Percentiles rank a stretch among this genome's conserved stretches.
These are phyloP conservation scores for Oegoconia quadripuncta DNA, from an alignment of 2,888 invertebrate genomes.

Conservation along the genomic window DNA sequence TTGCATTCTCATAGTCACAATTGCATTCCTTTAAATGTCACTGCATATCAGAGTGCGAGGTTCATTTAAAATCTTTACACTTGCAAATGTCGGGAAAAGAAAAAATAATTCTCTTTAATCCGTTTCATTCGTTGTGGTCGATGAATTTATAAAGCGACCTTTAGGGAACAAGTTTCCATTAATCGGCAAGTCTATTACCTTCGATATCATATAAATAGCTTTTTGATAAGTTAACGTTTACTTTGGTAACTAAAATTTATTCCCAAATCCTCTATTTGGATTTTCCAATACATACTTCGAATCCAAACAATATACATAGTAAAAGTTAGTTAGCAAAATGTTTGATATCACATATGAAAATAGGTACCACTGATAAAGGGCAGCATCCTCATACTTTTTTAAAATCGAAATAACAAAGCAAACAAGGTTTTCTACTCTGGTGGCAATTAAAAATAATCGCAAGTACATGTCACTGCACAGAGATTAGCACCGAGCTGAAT, in stretches of 20 bases:
- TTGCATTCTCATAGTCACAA: slow-evolving; percentile 20
- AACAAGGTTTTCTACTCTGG: slow-evolving; percentile 17
- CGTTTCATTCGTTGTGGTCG: slow-evolving; percentile 28
- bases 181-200: slow-evolving; percentile 5
- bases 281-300: too few species aligned
- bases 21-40: slow-evolving; percentile 35
- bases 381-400: neutral
- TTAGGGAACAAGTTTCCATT: slow-evolving; percentile 23
- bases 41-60: slow-evolving; percentile 26
- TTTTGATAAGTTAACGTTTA: too few species aligned
- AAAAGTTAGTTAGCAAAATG: too few species aligned
- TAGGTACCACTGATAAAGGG: too few species aligned
- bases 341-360: neutral
- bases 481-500: slow-evolving; percentile 31
- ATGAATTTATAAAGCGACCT: slow-evolving; percentile 37
- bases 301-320: too few species aligned
- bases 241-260: too few species aligned
- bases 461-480: slow-evolving; percentile 13
- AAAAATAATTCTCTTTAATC: slow-evolving; percentile 45
- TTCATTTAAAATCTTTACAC: slow-evolving; percentile 5
- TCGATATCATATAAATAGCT: neutral
- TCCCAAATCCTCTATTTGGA: too few species aligned
- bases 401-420: neutral
- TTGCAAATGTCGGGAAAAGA: slow-evolving; percentile 25
- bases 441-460: slow-evolving; percentile 24